These are phyloP conservation scores for Pedionomus torquatus DNA, from an alignment of 2,113 vertebrate genomes.

Conservation along the genomic window DNA sequence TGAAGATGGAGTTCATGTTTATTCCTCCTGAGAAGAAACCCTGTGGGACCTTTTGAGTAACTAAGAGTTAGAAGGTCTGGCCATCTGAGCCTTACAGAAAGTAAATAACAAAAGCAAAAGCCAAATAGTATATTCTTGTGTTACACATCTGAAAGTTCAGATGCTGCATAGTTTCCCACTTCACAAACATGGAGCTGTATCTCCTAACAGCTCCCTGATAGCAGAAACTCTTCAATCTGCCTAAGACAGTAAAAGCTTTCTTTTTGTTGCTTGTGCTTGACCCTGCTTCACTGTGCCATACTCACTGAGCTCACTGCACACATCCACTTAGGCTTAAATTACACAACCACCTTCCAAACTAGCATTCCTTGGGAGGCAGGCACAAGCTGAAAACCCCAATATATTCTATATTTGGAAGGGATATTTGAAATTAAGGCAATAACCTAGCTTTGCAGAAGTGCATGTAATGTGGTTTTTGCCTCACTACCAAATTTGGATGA, in stretches of 20 bases:
- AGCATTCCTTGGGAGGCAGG: neutral
- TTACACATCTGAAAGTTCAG: neutral
- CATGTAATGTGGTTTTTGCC: neutral
- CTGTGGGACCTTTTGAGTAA: neutral
- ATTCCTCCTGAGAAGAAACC: neutral
- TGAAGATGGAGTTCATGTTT: too few relatives aligned
- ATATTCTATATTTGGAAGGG: neutral
- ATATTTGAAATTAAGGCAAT: neutral
- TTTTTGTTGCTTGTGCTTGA: neutral
- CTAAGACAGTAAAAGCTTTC: neutral
- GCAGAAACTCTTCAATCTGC: neutral
- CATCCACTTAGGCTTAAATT: neutral
- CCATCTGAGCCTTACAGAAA: neutral
- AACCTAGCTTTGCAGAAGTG: neutral
- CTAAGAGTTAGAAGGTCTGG: neutral
- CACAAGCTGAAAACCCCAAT: neutral
- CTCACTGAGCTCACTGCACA: neutral
- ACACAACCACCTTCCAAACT: neutral
- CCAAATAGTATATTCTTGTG: neutral
- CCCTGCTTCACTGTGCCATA: neutral
- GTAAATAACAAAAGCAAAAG: neutral
- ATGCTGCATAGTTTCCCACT: neutral
- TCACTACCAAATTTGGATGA: neutral
- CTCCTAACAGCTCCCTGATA: neutral
- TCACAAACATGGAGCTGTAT: neutral